A percentile compares a stretch with the other conserved stretches of the same genome.
phyloP scores from a whole-genome alignment of 1,140 invertebrate genomes.

The Nilaparvata lugens region DNA sequence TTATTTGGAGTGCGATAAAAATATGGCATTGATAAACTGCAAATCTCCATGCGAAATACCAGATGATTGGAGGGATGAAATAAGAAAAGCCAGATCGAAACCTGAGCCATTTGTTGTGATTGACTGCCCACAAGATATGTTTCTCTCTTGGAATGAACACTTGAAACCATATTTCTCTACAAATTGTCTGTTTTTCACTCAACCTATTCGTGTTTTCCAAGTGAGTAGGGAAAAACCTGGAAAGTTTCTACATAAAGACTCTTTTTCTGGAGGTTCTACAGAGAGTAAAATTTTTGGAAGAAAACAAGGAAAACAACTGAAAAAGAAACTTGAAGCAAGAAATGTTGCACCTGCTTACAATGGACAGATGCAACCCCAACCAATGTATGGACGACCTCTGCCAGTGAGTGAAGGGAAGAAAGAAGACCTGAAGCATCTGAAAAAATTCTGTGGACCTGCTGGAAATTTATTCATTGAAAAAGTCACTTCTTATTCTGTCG shows the following conservation, averaged over 20 bases:
- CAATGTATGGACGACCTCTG: background rate
- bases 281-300: background rate
- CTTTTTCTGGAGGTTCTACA: background rate
- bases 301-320: conserved; percentile 2
- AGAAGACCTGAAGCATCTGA: conserved; percentile 5
- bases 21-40: conserved; percentile 15
- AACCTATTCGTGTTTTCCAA: conserved; percentile 1
- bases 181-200: background rate
- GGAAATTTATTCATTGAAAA: background rate
- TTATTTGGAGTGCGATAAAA: conserved; percentile 18
- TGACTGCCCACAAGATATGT: conserved; percentile 12
- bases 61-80: conserved; percentile 14
- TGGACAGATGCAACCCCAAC: background rate
- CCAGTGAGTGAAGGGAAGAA: background rate
- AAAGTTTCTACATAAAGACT: conserved; percentile 7
- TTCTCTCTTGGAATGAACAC: conserved; percentile 12
- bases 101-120: conserved; percentile 21
- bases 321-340: background rate
- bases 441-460: background rate
- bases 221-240: background rate
- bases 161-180: conserved; percentile 1
- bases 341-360: background rate
- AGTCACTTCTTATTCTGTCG: background rate
- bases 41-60: conserved; percentile 13
- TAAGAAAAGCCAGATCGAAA: conserved; percentile 15